Conservation (phyloP, 2,797 vertebrate species). For the Pseudomugil tenellus region DNA sequence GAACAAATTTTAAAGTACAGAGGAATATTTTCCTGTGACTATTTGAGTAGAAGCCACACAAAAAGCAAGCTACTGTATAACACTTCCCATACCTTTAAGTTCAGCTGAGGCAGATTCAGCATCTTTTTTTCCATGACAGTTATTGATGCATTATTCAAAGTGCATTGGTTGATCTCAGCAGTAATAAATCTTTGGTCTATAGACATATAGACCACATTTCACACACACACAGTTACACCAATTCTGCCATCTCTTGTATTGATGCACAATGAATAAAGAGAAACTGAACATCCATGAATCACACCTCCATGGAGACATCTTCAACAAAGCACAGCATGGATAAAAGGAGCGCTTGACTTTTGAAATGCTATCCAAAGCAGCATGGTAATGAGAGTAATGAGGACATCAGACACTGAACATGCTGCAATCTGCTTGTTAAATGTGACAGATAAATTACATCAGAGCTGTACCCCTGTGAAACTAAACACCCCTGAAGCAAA, state of each 20-base stretch:
- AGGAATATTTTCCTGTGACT: constrained; percentile 33
- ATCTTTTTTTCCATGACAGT: constrained; percentile 56
- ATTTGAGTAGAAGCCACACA: constrained; percentile 36
- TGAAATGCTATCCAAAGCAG: constrained; percentile 60
- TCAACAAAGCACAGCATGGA: constrained; percentile 63
- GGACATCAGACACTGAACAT: constrained; percentile 59
- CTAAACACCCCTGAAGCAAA: constrained; percentile 37
- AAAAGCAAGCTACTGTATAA: constrained; percentile 29
- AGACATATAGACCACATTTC: constrained; percentile 37
- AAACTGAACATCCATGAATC: constrained; percentile 58
- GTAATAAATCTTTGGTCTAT: constrained; percentile 56
- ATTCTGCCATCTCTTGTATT: constrained; percentile 35
- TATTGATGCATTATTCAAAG: constrained; percentile 72
- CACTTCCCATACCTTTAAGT: constrained; percentile 44
- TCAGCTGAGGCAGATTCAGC: constrained; percentile 59
- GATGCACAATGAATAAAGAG: constrained; percentile 50
- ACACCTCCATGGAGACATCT: constrained; percentile 55
- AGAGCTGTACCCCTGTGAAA: constrained; percentile 37
- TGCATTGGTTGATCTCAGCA: constrained; percentile 55
- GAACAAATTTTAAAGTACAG: constrained; percentile 60
- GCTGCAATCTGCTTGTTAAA: constrained; percentile 62
- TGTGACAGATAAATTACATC: constrained; percentile 66
- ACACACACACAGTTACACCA: constrained; percentile 29
- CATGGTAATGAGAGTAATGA: constrained; percentile 70
- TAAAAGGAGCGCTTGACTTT: constrained; percentile 67